Evolutionary conservation across 2,113 vertebrate species (phyloP).

Genomic region (Cephalopterus ornatus): DNA sequence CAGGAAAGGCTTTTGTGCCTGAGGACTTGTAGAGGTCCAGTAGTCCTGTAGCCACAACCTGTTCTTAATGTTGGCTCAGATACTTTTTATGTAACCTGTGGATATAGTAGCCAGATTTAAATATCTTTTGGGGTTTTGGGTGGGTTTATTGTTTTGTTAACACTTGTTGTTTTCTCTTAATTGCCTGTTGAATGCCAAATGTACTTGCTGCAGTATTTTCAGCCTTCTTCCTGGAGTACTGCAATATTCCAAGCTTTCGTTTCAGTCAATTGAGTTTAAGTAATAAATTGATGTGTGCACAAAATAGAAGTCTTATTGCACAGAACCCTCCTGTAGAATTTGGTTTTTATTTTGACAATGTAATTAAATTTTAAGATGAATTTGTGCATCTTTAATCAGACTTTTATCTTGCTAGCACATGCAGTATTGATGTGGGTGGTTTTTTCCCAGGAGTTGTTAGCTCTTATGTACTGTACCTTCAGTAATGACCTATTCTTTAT

Average conservation of each 20-base stretch:
- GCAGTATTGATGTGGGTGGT: neutral
- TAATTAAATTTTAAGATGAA: neutral
- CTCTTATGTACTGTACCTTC: neutral
- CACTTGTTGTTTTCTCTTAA: neutral
- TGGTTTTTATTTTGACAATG: neutral
- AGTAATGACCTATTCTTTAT: neutral
- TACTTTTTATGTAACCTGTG: neutral
- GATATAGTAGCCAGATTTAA: neutral
- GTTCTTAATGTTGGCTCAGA: neutral
- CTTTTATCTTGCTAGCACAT: neutral
- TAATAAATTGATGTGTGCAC: neutral
- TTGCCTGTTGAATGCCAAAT: neutral
- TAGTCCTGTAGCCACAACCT: neutral
- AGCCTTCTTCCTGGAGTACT: neutral
- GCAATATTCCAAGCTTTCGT: neutral
- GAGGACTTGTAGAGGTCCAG: neutral
- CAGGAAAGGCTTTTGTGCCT: neutral
- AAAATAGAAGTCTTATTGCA: neutral
- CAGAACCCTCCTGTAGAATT: neutral
- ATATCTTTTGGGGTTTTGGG: neutral
- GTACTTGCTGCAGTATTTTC: neutral
- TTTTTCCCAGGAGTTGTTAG: neutral
- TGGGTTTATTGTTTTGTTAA: neutral
- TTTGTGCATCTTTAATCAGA: neutral
- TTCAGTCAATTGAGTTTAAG: neutral